A percentile compares a stretch with the other conserved stretches of the same genome.
These are phyloP conservation scores for Megaleporinus macrocephalus DNA, from an alignment of 2,113 vertebrate species.

Conservation along the genomic window DNA sequence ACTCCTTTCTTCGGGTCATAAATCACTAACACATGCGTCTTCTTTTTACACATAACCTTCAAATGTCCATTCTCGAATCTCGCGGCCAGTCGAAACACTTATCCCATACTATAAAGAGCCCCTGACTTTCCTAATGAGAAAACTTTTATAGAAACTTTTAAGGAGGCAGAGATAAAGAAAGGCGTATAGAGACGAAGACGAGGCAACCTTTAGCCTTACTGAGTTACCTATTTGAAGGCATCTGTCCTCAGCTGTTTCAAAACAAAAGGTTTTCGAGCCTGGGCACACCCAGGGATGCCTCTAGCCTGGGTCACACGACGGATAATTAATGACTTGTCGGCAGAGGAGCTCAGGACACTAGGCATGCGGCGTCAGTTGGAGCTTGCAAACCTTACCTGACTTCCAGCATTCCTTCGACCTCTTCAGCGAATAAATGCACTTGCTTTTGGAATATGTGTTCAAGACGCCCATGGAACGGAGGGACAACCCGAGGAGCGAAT, in stretches of 20 bases:
- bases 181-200: neutral
- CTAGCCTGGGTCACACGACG: slow-evolving; percentile 72
- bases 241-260: slow-evolving; percentile 62
- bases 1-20: slow-evolving; percentile 82
- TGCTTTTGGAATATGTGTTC: slow-evolving; percentile 51
- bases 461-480: slow-evolving; percentile 42
- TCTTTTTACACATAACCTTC: slow-evolving; percentile 76
- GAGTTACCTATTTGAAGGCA: slow-evolving; percentile 68
- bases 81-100: slow-evolving; percentile 57
- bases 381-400: slow-evolving; percentile 79
- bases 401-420: slow-evolving; percentile 60
- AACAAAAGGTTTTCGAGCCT: slow-evolving; percentile 66
- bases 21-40: slow-evolving; percentile 85
- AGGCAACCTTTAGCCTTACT: slow-evolving; percentile 48
- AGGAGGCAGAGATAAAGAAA: slow-evolving; percentile 3
- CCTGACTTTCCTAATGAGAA: slow-evolving; percentile 43
- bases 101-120: slow-evolving; percentile 48
- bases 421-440: slow-evolving; percentile 40
- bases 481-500: slow-evolving; percentile 24
- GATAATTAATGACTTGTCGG: slow-evolving; percentile 79
- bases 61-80: slow-evolving; percentile 74
- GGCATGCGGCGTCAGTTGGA: slow-evolving; percentile 60
- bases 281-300: slow-evolving; percentile 64
- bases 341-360: slow-evolving; percentile 63
- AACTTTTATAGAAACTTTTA: slow-evolving; percentile 46